Base-by-base conservation (phyloP, 2,113 vertebrate species). In the Myotis brandtii region DNA sequence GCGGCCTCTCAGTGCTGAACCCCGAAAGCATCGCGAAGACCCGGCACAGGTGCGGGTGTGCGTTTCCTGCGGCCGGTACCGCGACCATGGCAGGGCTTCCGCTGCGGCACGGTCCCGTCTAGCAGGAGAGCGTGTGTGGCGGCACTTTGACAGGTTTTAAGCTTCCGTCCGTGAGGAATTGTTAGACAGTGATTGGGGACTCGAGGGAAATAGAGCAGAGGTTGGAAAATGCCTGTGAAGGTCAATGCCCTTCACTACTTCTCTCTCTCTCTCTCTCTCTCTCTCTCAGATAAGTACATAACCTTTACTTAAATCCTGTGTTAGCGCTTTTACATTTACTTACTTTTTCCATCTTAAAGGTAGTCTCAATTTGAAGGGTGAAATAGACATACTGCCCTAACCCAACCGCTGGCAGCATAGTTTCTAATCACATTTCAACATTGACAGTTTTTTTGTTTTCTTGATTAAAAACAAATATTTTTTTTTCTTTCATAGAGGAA, bases 331-430 rank as follows among this genome's bases (percentile, higher is more conserved):
- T 46, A 21, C 17, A 13, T 40, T 66, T 84, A 3, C 14, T 7
- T 43, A 25, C 10, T 34, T 81, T 81, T 59, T 37, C 62, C 34
- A 4, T 88, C 13, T 50, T 66, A 13, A 52, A 88, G 72, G 1
- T 76, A 34, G 16, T 66, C 11, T 59, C 9, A 69, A 8, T 67
- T 43, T 73, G 76, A 66, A 62, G 91, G 52, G 14, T 67, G 43
- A 94, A 48, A n/a, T 85, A 46, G 59, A 67, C 30, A 62, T 93
- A 37, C 46, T 86, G 13, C 27, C 6, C 14, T 82, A 64, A 82
- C 23, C 77, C 27, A 37, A 20, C 14, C 0, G 0, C 5, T 46
- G 64, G 4, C 56, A 40, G 16, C 59, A 23, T 64, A 46, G 20
- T 90, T 95, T 94, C 69, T 92, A 37, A 34, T 27, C 9, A 73